A percentile compares a stretch with the other conserved stretches of the same genome.
Evolutionary conservation across 1,140 invertebrate species (phyloP).

Genomic region (Diachasmimorpha longicaudata): DNA sequence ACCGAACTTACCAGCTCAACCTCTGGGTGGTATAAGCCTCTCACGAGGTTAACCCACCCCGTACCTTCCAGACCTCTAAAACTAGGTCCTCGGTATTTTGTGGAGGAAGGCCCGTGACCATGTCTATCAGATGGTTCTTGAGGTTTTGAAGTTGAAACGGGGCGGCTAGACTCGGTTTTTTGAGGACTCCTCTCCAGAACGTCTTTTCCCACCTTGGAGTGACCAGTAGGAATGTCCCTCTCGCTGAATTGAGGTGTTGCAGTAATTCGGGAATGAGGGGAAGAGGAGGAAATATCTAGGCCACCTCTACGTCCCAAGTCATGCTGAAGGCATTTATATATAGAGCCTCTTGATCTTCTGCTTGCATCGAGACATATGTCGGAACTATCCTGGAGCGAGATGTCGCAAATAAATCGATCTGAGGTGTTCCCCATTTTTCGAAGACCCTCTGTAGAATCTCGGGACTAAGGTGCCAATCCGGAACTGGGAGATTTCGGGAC

Average conservation of each 20-base stretch:
- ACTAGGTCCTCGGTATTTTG: neutral
- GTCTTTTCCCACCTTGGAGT: neutral
- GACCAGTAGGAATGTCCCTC: constrained; percentile 29
- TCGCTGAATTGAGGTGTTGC: constrained; percentile 30
- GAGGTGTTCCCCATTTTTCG: constrained; percentile 22
- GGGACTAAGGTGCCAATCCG: constrained; percentile 30
- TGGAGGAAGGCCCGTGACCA: constrained; percentile 15
- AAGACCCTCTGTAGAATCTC: constrained; percentile 24
- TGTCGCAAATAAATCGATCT: constrained; percentile 28
- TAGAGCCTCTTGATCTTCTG: neutral
- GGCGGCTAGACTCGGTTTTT: neutral
- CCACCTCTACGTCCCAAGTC: neutral
- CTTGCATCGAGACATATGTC: constrained; percentile 22
- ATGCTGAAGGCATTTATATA: constrained; percentile 16
- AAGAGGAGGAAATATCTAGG: constrained; percentile 27
- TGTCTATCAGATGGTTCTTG: constrained; percentile 15
- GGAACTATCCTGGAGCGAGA: constrained; percentile 23
- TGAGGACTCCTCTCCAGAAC: constrained; percentile 2
- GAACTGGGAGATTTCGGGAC: constrained; percentile 21
- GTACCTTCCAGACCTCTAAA: constrained; percentile 11
- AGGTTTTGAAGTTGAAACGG: neutral
- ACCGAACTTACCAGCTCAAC: constrained; percentile 12
- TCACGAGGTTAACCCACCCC: constrained; percentile 25
- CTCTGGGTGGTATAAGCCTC: constrained; percentile 4
- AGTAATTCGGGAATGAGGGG: constrained; percentile 37